Evolutionary conservation across 2,797 vertebrate species (phyloP), one percentile per base, ranked within the genome.

Genomic region (Xiphorhynchus erythropygius): DNA sequence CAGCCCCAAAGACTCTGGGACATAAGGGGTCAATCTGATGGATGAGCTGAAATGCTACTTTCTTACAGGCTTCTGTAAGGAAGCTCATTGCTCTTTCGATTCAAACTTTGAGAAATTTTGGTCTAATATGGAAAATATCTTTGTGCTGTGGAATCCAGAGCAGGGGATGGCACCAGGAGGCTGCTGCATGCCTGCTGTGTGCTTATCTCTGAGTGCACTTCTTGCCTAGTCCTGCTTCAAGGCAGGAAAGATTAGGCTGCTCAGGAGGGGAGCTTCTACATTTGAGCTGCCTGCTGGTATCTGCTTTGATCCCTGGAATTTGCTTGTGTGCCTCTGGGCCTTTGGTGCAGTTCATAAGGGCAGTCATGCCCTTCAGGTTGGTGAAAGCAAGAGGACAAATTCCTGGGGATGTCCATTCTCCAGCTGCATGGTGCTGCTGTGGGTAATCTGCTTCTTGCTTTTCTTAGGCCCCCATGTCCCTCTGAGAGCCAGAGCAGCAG

Each of bases 251-350:
- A 96, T 94, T 95, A 93, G 69, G 63, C 62, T 86, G 87, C 84
- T 93, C 84, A 63, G 92, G 76, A 94, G 87, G 82, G 79, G 47
- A 93, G 79, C 87, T 76, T 78, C 84, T 92, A 7, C 79, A 81
- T 74, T 96, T 79, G 73, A 35, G 42, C 82, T 65, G 79, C 87
- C 82, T 91, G 91, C 89, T 95, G 92, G 18, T 81, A 39, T 81
- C 85, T 91, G 32, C 79, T 94, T 78, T 96, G 94, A 96, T 94
- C 89, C 79, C 73, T 93, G 95, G 96, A 93, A 93, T 95, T 90
- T 64, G 67, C 44, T 2, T 46, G 44, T 93, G 68, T 91, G 92
- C 87, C 94, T 86, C 68, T 87, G 84, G 81, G 89, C 68, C 35
- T 46, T 64, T 84, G 57, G 44, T 93, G 76, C 39, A 74, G 68